A percentile compares a stretch with the other conserved stretches of the same genome.
Conservation (phyloP, 2,113 vertebrate species). For the Grantiella picta region DNA sequence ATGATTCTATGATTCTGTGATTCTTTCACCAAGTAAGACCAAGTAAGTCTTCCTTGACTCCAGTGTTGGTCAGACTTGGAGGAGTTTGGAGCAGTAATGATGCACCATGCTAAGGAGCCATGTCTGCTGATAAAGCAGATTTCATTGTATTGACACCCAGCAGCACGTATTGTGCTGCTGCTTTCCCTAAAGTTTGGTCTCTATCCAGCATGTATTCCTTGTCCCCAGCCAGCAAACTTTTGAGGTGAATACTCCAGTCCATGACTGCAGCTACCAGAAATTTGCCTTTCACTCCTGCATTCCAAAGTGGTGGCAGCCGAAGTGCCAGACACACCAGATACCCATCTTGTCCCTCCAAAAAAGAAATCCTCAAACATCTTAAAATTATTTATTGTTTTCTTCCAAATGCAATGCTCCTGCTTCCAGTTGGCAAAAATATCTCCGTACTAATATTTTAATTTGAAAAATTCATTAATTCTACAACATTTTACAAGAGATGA, state of each 20-base stretch:
- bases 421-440: neutral
- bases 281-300: neutral
- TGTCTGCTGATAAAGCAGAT: neutral
- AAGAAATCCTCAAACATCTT: neutral
- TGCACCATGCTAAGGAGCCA: neutral
- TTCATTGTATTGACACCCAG: neutral
- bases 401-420: neutral
- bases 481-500: neutral
- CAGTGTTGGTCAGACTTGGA: neutral
- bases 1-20: neutral
- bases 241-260: neutral
- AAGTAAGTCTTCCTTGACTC: neutral
- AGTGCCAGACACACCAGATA: neutral
- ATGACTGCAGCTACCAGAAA: neutral
- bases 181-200: neutral
- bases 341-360: neutral
- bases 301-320: neutral
- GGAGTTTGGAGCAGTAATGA: accelerated
- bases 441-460: neutral
- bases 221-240: neutral
- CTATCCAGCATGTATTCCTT: neutral
- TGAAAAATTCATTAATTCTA: neutral
- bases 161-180: neutral
- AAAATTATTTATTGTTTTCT: neutral
- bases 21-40: neutral